These are phyloP conservation scores for Seira ritae DNA, from an alignment of 2,888 invertebrate genomes.

Conservation along the genomic window DNA sequence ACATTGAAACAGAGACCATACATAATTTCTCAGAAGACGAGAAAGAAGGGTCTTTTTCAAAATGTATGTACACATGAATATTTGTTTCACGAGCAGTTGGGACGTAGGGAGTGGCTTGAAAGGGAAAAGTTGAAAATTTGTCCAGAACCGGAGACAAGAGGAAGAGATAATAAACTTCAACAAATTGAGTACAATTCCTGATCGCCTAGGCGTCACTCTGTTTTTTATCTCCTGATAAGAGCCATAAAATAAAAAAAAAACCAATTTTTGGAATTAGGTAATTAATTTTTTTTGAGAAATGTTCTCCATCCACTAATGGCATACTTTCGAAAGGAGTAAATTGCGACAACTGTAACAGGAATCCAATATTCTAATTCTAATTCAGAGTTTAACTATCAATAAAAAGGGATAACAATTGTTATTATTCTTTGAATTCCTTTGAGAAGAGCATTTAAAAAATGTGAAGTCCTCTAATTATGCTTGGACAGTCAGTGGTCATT, in stretches of 20 bases:
- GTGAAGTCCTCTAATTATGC: too few relatives aligned
- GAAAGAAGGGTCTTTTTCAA: too few relatives aligned
- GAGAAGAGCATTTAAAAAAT: too few relatives aligned
- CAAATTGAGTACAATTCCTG: conserved; percentile 52
- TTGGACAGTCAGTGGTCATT: too few relatives aligned
- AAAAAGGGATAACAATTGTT: too few relatives aligned
- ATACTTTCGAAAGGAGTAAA: too few relatives aligned
- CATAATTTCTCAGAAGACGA: too few relatives aligned
- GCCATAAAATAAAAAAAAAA: background rate
- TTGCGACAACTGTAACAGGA: too few relatives aligned
- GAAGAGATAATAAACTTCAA: conserved; percentile 30
- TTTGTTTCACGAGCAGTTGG: conserved; percentile 53
- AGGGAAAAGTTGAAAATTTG: conserved; percentile 48
- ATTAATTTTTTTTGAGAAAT: background rate
- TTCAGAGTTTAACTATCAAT: too few relatives aligned
- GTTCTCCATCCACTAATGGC: background rate
- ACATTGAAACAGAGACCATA: too few relatives aligned
- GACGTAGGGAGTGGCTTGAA: conserved; percentile 50
- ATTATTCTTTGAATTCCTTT: too few relatives aligned
- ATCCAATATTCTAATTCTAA: too few relatives aligned
- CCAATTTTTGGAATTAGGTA: background rate
- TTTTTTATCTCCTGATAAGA: conserved; percentile 17
- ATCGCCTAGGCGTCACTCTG: conserved; percentile 11
- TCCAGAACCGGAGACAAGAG: conserved; percentile 39
- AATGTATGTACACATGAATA: background rate